Evolutionary conservation across 2,113 vertebrate genomes (phyloP), one percentile per base, ranked within the genome.

Genomic region (Austrofundulus limnaeus): DNA sequence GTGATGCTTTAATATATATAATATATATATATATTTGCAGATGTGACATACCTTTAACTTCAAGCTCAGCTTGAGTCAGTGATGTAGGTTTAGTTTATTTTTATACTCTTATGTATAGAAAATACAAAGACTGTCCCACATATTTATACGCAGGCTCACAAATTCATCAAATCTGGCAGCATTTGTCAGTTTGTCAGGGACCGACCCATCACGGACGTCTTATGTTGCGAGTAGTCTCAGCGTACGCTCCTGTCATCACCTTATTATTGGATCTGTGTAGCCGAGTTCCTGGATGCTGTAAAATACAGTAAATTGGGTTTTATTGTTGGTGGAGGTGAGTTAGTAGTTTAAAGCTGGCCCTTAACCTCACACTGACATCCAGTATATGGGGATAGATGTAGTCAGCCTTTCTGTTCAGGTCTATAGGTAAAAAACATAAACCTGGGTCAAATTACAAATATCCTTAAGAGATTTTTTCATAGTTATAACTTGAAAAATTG

Each of bases 131-230:
- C 61, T 75, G 59, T 63, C 77, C 82, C 75, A 78, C 65, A 75
- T 72, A 85, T 78, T 70, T 85, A 82, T 81, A 88, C 64, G 71
- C 70, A 72, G 75, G 68, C 78, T 81, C 80, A 87, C 82, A 45
- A 78, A 75, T 77, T 80, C 66, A 88, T 79, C 39, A 81, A 84
- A 89, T 80, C 84, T 91, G 90, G 67, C 89, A 89, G 86, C 31
- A 61, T 80, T 86, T 90, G 91, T 80, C 92, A 91, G 89, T 78
- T 82, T 76, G 90, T 92, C 92, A 92, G 91, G 90, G 91, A 92
- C 80, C 87, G 85, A 85, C 85, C 83, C 82, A 83, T 87, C 79
- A 78, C 85, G 78, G 80, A 79, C 63, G 74, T 91, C 82, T 85
- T 80, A 78, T 86, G 85, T 81, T 89, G 85, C 59, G 70, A 83